Evolutionary conservation across 92 coral and sea anemone species (phyloP), one percentile per base, ranked within the genome.

Genomic region (Parazoanthus atlanticus): DNA sequence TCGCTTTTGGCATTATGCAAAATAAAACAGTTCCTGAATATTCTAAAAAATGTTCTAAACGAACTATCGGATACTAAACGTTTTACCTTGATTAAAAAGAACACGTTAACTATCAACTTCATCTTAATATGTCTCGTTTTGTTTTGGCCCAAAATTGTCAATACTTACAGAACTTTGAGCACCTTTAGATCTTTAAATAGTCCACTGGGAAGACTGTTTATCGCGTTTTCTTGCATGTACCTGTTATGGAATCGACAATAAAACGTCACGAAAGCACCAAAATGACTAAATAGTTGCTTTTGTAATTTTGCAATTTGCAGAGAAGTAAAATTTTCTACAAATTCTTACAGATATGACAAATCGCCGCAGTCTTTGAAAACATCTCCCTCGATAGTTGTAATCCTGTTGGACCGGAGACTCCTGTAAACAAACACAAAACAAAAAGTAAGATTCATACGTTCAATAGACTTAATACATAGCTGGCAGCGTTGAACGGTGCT

Each of bases 151-250:
- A 12, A 17, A 74, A 74, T 15, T 74, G 41, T 74, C 69, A 7
- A 79, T 29, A 79, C 84, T 79, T 79, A 79, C 84, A 79, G 38
- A 29, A 79, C 70, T 79, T 79, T 79, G 10, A 79, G 70, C 30
- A 28, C 9, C 6, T 58, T 30, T 49, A 54, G 9, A 79, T 54
- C 47, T 29, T 17, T 30, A 30, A 79, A 79, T 3, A 79, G 66
- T 26, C 84, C 84, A 23, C n/a, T 33, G 0, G 70, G 29, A 16
- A 79, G 84, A 33, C 33, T 79, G 8, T 28, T 31, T 13, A 79
- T 47, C 38, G 11, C 15, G 43, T 79, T 79, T 54, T 79, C 70
- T 58, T 79, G 84, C 71, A 79, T 11, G 40, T 79, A 79, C 26
- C 84, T 79, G 6, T 7, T 30, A 19, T 17, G 49, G 49, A 7